phyloP scores from a whole-genome alignment of 2,888 invertebrate species.

The Acleris sparsana region DNA sequence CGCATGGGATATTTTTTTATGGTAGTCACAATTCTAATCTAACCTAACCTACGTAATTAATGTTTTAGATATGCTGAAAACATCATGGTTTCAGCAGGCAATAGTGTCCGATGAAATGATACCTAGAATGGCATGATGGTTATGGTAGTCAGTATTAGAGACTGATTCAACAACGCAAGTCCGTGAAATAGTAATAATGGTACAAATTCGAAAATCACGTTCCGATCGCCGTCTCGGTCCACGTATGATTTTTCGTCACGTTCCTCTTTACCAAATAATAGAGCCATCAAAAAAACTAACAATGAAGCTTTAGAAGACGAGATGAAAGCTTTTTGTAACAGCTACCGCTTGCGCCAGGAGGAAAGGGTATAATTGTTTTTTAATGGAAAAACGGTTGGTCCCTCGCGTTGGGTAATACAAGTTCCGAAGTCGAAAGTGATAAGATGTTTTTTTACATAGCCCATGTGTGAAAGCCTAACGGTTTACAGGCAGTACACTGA shows the following conservation, averaged over 20 bases:
- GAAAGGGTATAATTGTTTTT: conserved; percentile 58
- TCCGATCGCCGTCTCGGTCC: conserved; percentile 6
- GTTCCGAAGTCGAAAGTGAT: conserved; percentile 39
- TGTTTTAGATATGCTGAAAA: too few relatives aligned
- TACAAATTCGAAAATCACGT: conserved; percentile 9
- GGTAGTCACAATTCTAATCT: too few relatives aligned
- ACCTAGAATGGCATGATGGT: too few relatives aligned
- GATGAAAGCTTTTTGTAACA: conserved; percentile 41
- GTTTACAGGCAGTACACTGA: background rate
- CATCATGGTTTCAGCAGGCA: too few relatives aligned
- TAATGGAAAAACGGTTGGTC: conserved; percentile 50
- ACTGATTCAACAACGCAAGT: too few relatives aligned
- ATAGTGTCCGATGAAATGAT: too few relatives aligned
- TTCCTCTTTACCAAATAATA: conserved; percentile 23
- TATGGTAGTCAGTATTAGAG: too few relatives aligned
- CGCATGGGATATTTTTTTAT: too few relatives aligned
- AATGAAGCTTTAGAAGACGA: conserved; percentile 30
- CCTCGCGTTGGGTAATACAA: conserved; percentile 45
- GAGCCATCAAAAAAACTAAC: conserved; percentile 36
- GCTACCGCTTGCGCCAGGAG: conserved; percentile 41
- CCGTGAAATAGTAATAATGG: background rate
- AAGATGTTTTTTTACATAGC: conserved; percentile 18
- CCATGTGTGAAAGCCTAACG: conserved; percentile 11
- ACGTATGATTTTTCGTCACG: conserved; percentile 23
- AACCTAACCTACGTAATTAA: too few relatives aligned